Base-by-base conservation (phyloP, 2,113 vertebrate species). In the Pseudopodoces humilis region DNA sequence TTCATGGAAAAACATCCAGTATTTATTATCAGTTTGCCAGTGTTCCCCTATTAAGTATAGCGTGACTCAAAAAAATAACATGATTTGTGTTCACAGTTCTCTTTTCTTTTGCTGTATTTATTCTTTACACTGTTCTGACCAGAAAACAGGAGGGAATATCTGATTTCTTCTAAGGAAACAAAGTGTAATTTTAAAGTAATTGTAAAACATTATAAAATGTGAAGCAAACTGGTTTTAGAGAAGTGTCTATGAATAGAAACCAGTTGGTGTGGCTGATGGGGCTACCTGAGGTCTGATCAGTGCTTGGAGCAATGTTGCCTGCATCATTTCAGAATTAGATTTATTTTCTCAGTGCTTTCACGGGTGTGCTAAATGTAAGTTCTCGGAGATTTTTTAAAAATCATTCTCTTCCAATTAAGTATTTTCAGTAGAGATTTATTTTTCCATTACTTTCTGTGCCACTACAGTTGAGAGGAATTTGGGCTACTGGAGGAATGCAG, bases 401-500 rank as follows among this genome's bases (percentile, higher is more conserved):
- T 30, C 35, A 53, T 78, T 94, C 75, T 81, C 68, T 78, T 77
- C 52, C 67, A 94, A 67, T 94, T 83, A 87, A 80, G 7, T 95
- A 74, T 88, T 92, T 94, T 81, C 75, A 56, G 65, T 44, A 64
- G 44, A 37, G 53, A 39, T 65, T 90, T 83, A 65, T 95, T 95
- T 79, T 91, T 75, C 37, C 16, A 30, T 79, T 70, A 33, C 65
- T 59, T 47, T 85, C 63, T 65, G 59, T 88, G 77, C 64, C 81
- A 33, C 0, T 44, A 15, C 31, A 58, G 44, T 83, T 63, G 63
- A 74, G 72, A 86, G 65, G 90, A 86, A 16, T 2, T 83, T 23
- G 76, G 62, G 49, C 92, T 95, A 47, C 89, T 77, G 71, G 78
- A 92, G 88, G 91, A 78, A 91, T 46, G 35, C 55, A 91, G 81